Percentiles rank a stretch among this genome's conserved stretches.
Conservation (phyloP, 2,113 vertebrate genomes). For the Colossoma macropomum region DNA sequence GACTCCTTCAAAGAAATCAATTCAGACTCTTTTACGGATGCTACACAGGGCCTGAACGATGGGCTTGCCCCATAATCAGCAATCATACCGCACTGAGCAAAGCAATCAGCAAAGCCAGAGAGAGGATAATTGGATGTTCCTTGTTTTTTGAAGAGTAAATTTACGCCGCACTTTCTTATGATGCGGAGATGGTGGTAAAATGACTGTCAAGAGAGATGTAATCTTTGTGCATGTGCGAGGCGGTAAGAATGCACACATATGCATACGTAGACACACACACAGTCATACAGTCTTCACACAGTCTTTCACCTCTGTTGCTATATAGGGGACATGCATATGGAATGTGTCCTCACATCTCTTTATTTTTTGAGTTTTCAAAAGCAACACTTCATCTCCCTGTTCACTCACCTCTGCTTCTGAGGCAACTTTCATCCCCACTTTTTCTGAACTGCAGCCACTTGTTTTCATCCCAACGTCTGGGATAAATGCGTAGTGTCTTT, state of each 20-base stretch:
- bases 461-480: background rate
- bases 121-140: constrained; percentile 51
- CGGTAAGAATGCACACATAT: background rate
- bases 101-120: constrained; percentile 50
- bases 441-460: background rate
- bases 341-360: constrained; percentile 18
- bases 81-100: constrained; percentile 48
- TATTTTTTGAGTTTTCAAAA: constrained; percentile 34
- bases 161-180: constrained; percentile 39
- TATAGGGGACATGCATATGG: constrained; percentile 25
- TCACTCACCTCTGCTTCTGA: constrained; percentile 20
- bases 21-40: constrained; percentile 48
- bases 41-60: constrained; percentile 34
- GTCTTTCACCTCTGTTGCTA: constrained; percentile 41
- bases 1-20: constrained; percentile 57
- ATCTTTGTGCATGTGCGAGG: background rate
- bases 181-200: constrained; percentile 26
- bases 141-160: constrained; percentile 41
- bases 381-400: constrained; percentile 24
- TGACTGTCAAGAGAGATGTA: constrained; percentile 37
- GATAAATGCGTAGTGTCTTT: constrained; percentile 26
- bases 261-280: background rate
- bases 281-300: background rate
- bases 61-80: constrained; percentile 42
- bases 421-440: constrained; percentile 23